Percentiles rank a stretch among this genome's conserved stretches.
Conservation (phyloP, 2,113 vertebrate genomes). For the Mus pahari region DNA sequence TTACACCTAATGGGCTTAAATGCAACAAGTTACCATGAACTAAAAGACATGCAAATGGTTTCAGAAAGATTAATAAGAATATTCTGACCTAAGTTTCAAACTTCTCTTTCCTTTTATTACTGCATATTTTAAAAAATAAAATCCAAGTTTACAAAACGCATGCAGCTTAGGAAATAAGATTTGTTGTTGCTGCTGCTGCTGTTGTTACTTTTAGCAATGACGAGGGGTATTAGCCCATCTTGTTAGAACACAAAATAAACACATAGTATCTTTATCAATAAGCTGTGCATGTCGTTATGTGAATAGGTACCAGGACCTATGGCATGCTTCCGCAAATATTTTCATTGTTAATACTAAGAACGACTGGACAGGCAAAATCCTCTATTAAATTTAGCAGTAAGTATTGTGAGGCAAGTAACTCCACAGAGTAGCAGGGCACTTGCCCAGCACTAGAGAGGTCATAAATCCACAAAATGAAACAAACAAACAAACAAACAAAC, state of each 20-base stretch:
- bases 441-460: neutral
- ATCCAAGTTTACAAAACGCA: slow-evolving; percentile 34
- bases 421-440: neutral
- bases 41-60: neutral
- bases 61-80: slow-evolving; percentile 56
- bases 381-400: neutral
- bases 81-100: slow-evolving; percentile 50
- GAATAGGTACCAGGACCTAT: neutral
- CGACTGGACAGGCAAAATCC: neutral
- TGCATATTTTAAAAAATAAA: slow-evolving; percentile 6
- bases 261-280: neutral
- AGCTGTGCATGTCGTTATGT: neutral
- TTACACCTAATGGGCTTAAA: slow-evolving; percentile 26
- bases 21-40: neutral
- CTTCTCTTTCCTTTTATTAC: slow-evolving; percentile 37
- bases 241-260: slow-evolving; percentile 61
- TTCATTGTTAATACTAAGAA: slow-evolving; percentile 42
- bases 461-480: neutral
- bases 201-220: slow-evolving; percentile 15
- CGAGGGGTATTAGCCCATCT: slow-evolving; percentile 36
- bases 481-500: neutral
- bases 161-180: slow-evolving; percentile 29
- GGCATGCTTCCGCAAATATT: neutral
- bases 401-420: slow-evolving; percentile 9
- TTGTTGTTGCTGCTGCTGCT: neutral